A percentile compares a stretch with the other conserved stretches of the same genome.
Evolutionary conservation across 2,888 invertebrate species (phyloP).

Genomic region (Polydrusus pterygomalis): DNA sequence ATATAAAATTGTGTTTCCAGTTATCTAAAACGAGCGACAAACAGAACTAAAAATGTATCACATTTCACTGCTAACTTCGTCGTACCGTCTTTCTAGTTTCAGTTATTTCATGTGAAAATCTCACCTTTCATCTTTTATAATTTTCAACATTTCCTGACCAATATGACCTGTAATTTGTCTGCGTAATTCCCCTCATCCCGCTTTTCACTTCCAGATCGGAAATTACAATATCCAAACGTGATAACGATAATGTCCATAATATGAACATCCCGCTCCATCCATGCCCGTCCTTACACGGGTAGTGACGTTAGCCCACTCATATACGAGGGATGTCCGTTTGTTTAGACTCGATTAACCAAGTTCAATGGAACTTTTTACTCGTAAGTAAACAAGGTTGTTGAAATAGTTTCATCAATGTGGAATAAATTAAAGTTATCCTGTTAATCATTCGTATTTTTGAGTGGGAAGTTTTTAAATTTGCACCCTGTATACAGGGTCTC

Average conservation of each 20-base stretch:
- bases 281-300: background rate
- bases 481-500: no score
- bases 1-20: no score
- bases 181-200: conserved; percentile 30
- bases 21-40: no score
- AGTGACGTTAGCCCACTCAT: conserved; percentile 17
- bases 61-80: conserved; percentile 2
- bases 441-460: no score
- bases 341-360: no score
- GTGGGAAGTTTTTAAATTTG: no score
- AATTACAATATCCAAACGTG: conserved; percentile 53
- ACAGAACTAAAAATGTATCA: no score
- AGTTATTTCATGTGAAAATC: conserved; percentile 6
- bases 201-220: conserved; percentile 52
- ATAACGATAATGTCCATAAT: conserved; percentile 37
- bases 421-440: no score
- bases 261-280: conserved; percentile 38
- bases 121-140: conserved; percentile 5
- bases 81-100: background rate
- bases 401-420: no score
- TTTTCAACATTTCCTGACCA: conserved; percentile 38
- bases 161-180: conserved; percentile 48
- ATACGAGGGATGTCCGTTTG: no score
- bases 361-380: no score
- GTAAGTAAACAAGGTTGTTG: no score